Evolutionary conservation across 1,140 invertebrate genomes (phyloP).

Genomic region (Mya arenaria): DNA sequence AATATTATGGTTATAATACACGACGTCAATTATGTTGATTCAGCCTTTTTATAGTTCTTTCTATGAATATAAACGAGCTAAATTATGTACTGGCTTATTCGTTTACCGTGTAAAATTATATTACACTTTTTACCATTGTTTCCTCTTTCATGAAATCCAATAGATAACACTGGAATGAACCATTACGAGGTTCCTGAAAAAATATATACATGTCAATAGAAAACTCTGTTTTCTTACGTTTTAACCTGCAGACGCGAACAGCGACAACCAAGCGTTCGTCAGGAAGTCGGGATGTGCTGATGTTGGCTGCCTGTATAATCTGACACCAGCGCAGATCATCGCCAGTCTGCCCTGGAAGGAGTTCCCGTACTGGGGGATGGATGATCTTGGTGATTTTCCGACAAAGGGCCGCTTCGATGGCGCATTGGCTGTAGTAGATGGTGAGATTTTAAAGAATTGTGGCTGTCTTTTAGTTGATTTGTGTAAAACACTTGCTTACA

Average conservation of each 20-base stretch:
- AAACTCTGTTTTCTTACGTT: slow-evolving; percentile 60
- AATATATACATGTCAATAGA: no score
- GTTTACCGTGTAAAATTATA: no score
- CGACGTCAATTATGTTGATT: no score
- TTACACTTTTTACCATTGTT: slow-evolving; percentile 65
- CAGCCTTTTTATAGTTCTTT: no score
- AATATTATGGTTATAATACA: no score
- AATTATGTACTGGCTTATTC: no score
- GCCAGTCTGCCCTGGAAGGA: slow-evolving; percentile 53
- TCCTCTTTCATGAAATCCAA: slow-evolving; percentile 67
- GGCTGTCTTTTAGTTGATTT: no score
- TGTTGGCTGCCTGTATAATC: slow-evolving; percentile 56
- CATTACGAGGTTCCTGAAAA: no score
- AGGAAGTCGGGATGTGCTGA: slow-evolving; percentile 61
- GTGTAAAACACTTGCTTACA: no score
- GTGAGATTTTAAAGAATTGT: slow-evolving; percentile 42
- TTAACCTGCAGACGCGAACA: slow-evolving; percentile 50
- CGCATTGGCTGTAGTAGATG: slow-evolving; percentile 64
- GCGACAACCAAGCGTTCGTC: slow-evolving; percentile 62
- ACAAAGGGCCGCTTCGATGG: slow-evolving; percentile 51
- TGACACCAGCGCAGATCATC: slow-evolving; percentile 53
- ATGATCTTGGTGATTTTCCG: slow-evolving; percentile 51
- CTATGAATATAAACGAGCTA: no score
- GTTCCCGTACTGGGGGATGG: slow-evolving; percentile 61
- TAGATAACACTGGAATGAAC: no score